Percentiles rank a stretch among this genome's conserved stretches.
Conservation (phyloP, 2,888 invertebrate species). For the Acanthoscelides obtectus region DNA sequence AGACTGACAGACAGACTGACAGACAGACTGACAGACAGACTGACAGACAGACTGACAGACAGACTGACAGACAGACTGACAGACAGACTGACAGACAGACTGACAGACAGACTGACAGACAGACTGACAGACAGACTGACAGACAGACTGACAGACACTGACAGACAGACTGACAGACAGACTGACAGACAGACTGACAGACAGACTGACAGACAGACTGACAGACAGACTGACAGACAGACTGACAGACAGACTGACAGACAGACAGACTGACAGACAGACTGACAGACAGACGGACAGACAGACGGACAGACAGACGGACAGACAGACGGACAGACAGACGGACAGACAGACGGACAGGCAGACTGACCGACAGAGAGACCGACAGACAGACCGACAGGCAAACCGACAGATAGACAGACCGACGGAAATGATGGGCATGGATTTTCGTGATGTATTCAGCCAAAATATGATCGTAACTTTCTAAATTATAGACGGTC, state of each 20-base stretch:
- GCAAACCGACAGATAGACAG: too few species aligned
- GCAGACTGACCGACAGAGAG: too few species aligned
- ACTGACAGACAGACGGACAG: too few species aligned
- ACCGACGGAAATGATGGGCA: too few species aligned
- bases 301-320: too few species aligned
- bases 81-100: conserved; percentile 11
- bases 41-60: conserved; percentile 12
- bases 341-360: too few species aligned
- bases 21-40: conserved; percentile 11
- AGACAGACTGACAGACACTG: conserved; percentile 10
- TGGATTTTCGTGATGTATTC: too few species aligned
- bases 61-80: conserved; percentile 11
- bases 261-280: conserved; percentile 12
- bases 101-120: conserved; percentile 11
- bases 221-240: conserved; percentile 12
- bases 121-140: conserved; percentile 8
- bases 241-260: conserved; percentile 11
- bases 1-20: conserved; percentile 10
- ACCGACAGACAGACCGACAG: too few species aligned
- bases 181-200: conserved; percentile 11
- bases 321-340: too few species aligned
- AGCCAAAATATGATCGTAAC: too few species aligned
- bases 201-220: conserved; percentile 10
- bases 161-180: conserved; percentile 11
- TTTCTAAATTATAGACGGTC: too few species aligned